Base-by-base conservation (phyloP, 2,888 invertebrate genomes). In the Sympetrum striolatum region DNA sequence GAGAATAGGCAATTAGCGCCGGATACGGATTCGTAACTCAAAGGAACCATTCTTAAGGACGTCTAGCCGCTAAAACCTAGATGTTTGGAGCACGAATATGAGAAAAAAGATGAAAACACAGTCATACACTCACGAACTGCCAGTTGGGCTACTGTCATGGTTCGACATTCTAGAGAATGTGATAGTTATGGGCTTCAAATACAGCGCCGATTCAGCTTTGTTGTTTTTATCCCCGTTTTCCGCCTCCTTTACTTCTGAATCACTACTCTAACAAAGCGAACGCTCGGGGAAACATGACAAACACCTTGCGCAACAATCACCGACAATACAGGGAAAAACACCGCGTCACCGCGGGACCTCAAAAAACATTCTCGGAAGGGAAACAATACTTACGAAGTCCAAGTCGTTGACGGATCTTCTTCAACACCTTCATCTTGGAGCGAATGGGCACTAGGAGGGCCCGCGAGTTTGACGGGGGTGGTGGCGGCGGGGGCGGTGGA, bases 351-450 rank as follows among this genome's bases (percentile, higher is more conserved):
- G 5, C 44, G 44, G 44, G 44, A 44, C 44, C 0, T 12, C 31
- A 31, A 14, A 18, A 73, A 73, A 25, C 15, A 31, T 8, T 31
- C 73, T 18, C 12, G 25, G 25, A 79, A 90, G 37, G 44, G 39
- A 31, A 91, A 90, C n/a, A 44, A 90, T 92, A 95, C 97, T 96
- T 94, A 98, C 98, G 97, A 94, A 98, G 94, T 93, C 98, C 98
- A 94, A 98, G 98, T 93, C 97, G 97, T 93, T 96, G 96, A 94
- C 98, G 98, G 93, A 98, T 97, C 94, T 98, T 98, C 95, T 98
- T 98, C 92, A 98, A 94, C 91, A 98, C 97, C 95, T 98, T 98
- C 97, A 98, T 98, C 95, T 97, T 98, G 94, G 95, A 95, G 92
- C 94, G 94, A 91, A 95, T 92, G 12, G 95, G 95, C 91, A 95